Base-by-base conservation (phyloP, 1,140 invertebrate genomes). In the Harlomillsia oculata region DNA sequence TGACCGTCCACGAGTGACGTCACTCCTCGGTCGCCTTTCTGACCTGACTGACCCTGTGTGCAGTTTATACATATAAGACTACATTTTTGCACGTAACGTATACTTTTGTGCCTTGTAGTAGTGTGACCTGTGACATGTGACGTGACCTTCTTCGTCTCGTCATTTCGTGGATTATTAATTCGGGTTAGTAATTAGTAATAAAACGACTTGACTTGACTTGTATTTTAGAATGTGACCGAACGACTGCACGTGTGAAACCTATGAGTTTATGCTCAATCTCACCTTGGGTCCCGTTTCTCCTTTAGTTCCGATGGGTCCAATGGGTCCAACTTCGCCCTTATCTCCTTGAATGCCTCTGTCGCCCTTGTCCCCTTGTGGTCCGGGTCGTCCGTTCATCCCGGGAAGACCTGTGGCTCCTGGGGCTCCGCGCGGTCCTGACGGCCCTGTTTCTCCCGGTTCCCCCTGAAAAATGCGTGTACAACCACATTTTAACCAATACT, bases 1-100 rank as follows among this genome's bases (percentile, higher is more conserved):
- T 92, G 88, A 54, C 88, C 89, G 67, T 85, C 87, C 69, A 93
- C 73, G 43, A 88, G 90, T 61, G 88, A 90, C 60, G 88, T 92
- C 61, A 89, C 76, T 44, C 89, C 89, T 65, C 87, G 79, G 68
- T 93, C 89, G 59, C 89, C 89, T 69, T 90, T 92, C 69, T 89
- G 85, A 46, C 89, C 89, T 70, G 82, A 84, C 66, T 90, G 86
- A 56, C 89, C 89, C 89, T 92, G 46, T 20, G 20, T n/a, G n/a
- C n/a, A n/a, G n/a, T n/a, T n/a, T n/a, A n/a, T n/a, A n/a, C n/a
- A n/a, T n/a, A n/a, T n/a, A n/a, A n/a, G n/a, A n/a, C n/a, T n/a
- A n/a, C n/a, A n/a, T n/a, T n/a, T n/a, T n/a, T n/a, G n/a, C n/a
- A n/a, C n/a, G n/a, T n/a, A n/a, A n/a, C n/a, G n/a, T n/a, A n/a